Base-by-base conservation (phyloP, 92 coral and sea anemone genomes). In the Parazoanthus darwini region DNA sequence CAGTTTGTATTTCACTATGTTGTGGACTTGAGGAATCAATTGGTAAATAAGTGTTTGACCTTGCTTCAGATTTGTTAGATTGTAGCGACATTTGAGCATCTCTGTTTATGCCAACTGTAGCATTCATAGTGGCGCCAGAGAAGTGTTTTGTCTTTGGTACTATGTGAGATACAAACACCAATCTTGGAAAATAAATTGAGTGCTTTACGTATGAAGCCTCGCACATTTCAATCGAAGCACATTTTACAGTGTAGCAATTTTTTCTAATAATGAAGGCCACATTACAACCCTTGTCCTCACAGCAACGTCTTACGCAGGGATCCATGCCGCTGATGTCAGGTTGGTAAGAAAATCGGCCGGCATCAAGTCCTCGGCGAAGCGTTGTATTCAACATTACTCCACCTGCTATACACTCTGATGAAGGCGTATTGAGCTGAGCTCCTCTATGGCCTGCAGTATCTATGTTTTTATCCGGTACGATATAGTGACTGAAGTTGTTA, bases 191-290 rank as follows among this genome's bases (percentile, higher is more conserved):
- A 6, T 84, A 84, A 33, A 66, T 33, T 29, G 87, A 74, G 25
- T 84, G 29, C n/a, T 48, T 23, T n/a, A 84, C 87, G 3, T 84
- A 51, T 9, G 67, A 8, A 44, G 88, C 76, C 72, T 91, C 78
- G 77, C 93, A 91, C 14, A 35, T 59, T 36, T 51, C 39, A 20
- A 39, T 77, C 51, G 86, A 75, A 43, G 85, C 84, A 38, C 93
- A 91, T 77, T 78, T 89, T 35, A 91, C 74, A 18, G 86, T 51
- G 81, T 82, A 91, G 13, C 93, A 91, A 37, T 71, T 87, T 35
- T 67, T 82, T 48, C 58, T 81, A 16, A 91, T 77, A 81, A 91
- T 87, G 56, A 91, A 91, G 14, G 93, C 93, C 3, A 88, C 90
- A 77, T 88, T 79, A 71, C 93, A 91, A 8, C 59, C 36, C 8